phyloP scores from a whole-genome alignment of 2,113 vertebrate genomes.

The Oncorhynchus tshawytscha region DNA sequence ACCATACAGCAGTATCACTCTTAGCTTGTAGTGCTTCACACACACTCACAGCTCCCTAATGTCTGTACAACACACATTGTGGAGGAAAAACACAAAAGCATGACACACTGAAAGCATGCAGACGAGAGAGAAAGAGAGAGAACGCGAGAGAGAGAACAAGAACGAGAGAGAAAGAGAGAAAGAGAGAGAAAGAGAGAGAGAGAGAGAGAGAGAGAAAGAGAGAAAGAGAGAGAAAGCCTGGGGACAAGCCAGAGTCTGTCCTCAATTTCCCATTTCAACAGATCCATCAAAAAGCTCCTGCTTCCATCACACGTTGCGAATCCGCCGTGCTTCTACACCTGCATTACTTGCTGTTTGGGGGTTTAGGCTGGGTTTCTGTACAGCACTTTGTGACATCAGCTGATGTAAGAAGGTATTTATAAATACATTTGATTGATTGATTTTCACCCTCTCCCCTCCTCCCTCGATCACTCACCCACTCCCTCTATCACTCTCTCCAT shows the following conservation, averaged over 20 bases:
- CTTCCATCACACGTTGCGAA: conserved; percentile 32
- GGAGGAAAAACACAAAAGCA: no score
- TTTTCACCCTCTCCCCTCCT: not conserved
- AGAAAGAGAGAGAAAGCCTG: not conserved
- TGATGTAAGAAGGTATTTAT: no score
- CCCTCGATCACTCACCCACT: not conserved
- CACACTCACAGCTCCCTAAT: not conserved
- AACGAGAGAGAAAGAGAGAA: not conserved
- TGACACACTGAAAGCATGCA: no score
- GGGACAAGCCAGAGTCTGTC: conserved; percentile 41
- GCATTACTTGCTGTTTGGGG: no score
- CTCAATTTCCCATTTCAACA: conserved; percentile 50
- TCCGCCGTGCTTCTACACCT: not conserved
- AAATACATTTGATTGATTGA: no score
- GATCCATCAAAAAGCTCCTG: conserved; percentile 24
- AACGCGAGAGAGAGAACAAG: no score
- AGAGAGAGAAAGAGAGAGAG: not conserved
- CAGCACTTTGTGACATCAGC: no score
- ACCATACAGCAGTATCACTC: no score
- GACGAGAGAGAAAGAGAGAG: not conserved
- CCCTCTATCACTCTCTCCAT: not conserved
- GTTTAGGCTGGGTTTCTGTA: no score
- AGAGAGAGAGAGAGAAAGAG: no score
- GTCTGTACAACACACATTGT: not conserved
- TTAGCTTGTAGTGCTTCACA: not conserved